phyloP scores from a whole-genome alignment of 2,888 invertebrate genomes.

The Euplagia quadripunctaria region DNA sequence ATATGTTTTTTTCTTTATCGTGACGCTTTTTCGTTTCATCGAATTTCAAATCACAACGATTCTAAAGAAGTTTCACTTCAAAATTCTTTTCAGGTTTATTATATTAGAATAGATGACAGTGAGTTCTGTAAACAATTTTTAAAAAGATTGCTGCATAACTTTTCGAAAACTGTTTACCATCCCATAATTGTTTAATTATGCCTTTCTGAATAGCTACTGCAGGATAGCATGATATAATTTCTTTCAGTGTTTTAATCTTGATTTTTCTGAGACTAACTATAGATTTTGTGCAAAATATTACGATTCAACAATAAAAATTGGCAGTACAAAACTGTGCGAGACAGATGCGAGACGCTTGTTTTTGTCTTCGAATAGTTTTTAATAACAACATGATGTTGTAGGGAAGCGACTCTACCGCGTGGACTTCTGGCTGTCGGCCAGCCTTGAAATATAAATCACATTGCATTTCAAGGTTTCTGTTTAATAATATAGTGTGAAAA shows the following conservation, averaged over 20 bases:
- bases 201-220: neutral
- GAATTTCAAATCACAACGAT: no score
- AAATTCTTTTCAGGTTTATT: no score
- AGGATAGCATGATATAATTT: neutral
- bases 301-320: constrained; percentile 29
- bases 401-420: constrained; percentile 50
- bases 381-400: constrained; percentile 59
- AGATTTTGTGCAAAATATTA: neutral
- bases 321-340: constrained; percentile 53
- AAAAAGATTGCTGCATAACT: neutral
- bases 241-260: neutral
- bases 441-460: constrained; percentile 51
- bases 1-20: no score
- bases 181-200: neutral
- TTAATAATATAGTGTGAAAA: constrained; percentile 15
- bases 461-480: constrained; percentile 42
- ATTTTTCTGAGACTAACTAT: neutral
- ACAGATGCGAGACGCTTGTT: constrained; percentile 62
- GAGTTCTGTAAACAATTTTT: neutral
- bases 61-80: no score
- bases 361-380: constrained; percentile 56
- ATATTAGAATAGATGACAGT: neutral
- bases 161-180: neutral
- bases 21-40: no score
- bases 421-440: constrained; percentile 65